Evolutionary conservation across 2,113 vertebrate species (phyloP).

Genomic region (Eleginops maclovinus): DNA sequence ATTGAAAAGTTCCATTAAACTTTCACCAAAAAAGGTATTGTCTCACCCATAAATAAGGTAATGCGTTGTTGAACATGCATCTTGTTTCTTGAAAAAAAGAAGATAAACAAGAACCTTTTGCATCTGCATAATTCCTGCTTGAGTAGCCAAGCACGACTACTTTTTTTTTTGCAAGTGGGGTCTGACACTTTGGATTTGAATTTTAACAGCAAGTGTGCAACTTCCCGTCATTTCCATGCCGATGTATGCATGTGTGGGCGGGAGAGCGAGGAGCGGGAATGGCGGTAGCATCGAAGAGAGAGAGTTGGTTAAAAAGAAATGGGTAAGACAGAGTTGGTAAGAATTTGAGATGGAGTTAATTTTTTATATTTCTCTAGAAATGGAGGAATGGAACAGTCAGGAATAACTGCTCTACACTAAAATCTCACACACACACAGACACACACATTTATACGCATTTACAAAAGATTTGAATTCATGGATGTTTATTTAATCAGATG

Average conservation of each 20-base stretch:
- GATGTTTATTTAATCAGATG: conserved; percentile 40
- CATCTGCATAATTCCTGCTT: conserved; percentile 40
- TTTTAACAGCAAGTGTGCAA: conserved; percentile 62
- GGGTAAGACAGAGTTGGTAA: conserved; percentile 53
- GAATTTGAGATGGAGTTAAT: conserved; percentile 50
- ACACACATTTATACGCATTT: background rate
- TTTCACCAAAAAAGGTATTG: no score
- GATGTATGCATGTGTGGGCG: conserved; percentile 76
- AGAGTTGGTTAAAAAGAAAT: conserved; percentile 38
- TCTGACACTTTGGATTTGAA: conserved; percentile 68
- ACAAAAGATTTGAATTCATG: conserved; percentile 18
- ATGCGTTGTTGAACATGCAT: background rate
- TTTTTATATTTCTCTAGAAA: conserved; percentile 6
- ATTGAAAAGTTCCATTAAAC: background rate
- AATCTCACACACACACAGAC: conserved; percentile 7
- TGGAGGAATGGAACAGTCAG: conserved; percentile 7
- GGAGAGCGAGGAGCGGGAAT: conserved; percentile 61
- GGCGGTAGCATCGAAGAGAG: conserved; percentile 49
- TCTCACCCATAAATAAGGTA: background rate
- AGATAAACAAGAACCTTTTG: conserved; percentile 13
- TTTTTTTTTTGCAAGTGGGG: conserved; percentile 13
- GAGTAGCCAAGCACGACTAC: conserved; percentile 25
- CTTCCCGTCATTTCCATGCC: conserved; percentile 72
- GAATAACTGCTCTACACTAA: background rate
- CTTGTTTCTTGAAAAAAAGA: background rate